Evolutionary conservation across 2,797 vertebrate genomes (phyloP).

Genomic region (Peromyscus aztecus): DNA sequence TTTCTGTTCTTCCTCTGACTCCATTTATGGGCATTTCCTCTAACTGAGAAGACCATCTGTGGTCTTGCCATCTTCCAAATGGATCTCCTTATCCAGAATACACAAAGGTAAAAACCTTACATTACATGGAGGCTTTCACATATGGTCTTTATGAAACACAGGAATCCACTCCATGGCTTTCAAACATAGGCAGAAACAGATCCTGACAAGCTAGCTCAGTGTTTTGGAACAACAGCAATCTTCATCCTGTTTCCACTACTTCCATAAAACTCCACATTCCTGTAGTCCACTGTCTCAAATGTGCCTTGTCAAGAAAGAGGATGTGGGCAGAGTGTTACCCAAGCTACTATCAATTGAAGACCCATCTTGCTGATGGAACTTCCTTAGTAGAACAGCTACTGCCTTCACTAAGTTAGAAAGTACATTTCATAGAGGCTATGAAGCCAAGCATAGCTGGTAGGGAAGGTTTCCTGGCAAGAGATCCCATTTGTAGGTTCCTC

Average conservation of each 20-base stretch:
- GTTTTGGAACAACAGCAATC: background rate
- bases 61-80: background rate
- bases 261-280: accelerated
- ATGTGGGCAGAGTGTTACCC: background rate
- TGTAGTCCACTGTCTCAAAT: background rate
- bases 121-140: background rate
- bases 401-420: background rate
- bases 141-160: background rate
- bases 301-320: background rate
- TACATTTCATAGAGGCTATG: background rate
- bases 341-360: background rate
- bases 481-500: background rate
- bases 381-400: too few species aligned
- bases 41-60: background rate
- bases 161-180: background rate
- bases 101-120: background rate
- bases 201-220: background rate
- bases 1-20: too few species aligned
- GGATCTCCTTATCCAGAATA: background rate
- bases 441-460: background rate
- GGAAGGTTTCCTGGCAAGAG: background rate
- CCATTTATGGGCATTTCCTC: background rate
- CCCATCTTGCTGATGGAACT: too few species aligned
- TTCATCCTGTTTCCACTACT: background rate
- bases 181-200: background rate